Base-by-base conservation (phyloP, 2,797 vertebrate species). In the Falco columbarius region DNA sequence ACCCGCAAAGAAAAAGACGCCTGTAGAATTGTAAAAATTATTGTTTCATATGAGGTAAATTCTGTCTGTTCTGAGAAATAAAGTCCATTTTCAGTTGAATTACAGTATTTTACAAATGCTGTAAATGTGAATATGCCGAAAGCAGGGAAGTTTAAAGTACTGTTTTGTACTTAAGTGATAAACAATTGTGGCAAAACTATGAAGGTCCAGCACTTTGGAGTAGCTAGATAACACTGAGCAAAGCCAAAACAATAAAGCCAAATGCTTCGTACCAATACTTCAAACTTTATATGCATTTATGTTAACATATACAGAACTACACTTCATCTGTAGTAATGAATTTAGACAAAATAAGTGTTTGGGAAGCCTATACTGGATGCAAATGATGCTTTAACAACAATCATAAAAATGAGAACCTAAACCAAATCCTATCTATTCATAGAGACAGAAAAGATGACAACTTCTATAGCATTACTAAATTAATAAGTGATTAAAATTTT, bases 161-260 rank as follows among this genome's bases (percentile, higher is more conserved):
- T 4, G 0, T 49, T 71, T 34, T 61, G 40, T 61, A 93, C 22
- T 70, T 67, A 38, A 75, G 36, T 81, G 71, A 82, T 54, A 95
- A 93, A 94, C 36, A 80, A 42, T 63, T 67, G 61, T 63, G 58
- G 12, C 52, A 95, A 89, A 90, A 16, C n/a, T 88, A 66, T 21
- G 76, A 92, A 81, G 61, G 66, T 83, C 65, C 54, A 68, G 32
- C 46, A 72, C 38, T 81, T 73, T 47, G 73, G 27, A 94, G 14
- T 30, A 90, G 52, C 51, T 85, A 55, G 67, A 55, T 82, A 87
- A 79, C 46, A 68, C 6, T 77, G 30, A 80, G 17, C 5, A 89
- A 83, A 85, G 47, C 67, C 13, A 38, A 92, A 91, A 76, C 59
- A 81, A 92, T 97, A 96, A 97, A 89, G 36, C 13, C 77, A 95